Evolutionary conservation across 2,797 vertebrate species (phyloP).

Genomic region (Gorsachius magnificus): DNA sequence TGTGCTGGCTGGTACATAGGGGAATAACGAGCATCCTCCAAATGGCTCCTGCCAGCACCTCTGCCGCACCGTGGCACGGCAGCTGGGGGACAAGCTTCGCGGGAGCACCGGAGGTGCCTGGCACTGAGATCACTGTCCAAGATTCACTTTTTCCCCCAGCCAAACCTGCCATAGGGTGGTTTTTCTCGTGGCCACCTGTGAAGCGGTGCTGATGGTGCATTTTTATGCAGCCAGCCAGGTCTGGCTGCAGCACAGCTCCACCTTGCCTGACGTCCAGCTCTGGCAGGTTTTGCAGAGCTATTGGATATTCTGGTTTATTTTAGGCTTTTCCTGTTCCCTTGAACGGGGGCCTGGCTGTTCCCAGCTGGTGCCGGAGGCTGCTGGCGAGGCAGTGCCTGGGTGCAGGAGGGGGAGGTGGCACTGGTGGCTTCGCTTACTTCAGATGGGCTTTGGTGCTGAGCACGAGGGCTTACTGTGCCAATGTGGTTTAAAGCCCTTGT

Average conservation of each 20-base stretch:
- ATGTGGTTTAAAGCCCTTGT: not conserved
- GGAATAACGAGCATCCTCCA: not conserved
- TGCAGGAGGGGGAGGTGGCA: not conserved
- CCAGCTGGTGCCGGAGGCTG: not conserved
- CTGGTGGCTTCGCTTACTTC: not conserved
- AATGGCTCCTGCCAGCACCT: not conserved
- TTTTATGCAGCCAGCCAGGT: not conserved
- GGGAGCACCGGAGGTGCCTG: fast-evolving
- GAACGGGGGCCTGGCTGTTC: not conserved
- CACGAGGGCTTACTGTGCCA: fast-evolving
- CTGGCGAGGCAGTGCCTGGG: not conserved
- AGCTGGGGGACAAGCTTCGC: fast-evolving
- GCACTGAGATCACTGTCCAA: not conserved
- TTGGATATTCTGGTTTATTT: not conserved
- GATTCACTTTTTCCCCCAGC: not conserved
- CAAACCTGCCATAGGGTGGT: not conserved
- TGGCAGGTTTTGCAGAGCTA: not conserved
- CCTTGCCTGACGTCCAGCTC: not conserved
- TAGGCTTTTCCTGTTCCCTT: not conserved
- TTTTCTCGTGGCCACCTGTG: not conserved
- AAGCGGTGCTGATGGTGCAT: not conserved
- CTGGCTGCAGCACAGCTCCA: not conserved
- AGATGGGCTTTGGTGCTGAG: not conserved
- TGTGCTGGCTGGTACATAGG: not conserved
- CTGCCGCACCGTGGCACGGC: not conserved